These are phyloP conservation scores for Deroplatys truncata DNA, from an alignment of 2,888 invertebrate genomes.

Conservation along the genomic window DNA sequence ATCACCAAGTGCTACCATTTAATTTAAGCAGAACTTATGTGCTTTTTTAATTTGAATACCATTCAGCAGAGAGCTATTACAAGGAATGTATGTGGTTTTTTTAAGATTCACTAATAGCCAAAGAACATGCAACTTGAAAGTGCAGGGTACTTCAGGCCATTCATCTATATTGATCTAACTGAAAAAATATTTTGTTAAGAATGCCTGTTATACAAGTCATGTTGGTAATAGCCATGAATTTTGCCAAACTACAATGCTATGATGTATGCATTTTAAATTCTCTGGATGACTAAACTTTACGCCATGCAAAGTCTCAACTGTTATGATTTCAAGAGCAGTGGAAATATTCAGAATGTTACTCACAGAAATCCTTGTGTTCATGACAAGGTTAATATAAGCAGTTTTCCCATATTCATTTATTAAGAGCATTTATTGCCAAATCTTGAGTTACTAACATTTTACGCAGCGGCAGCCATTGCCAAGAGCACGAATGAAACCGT, in stretches of 20 bases:
- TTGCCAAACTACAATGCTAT: not conserved
- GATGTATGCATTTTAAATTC: not conserved
- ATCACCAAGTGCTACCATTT: not conserved
- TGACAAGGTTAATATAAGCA: not conserved
- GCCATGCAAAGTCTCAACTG: not conserved
- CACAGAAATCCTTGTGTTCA: not conserved
- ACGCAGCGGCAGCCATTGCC: slow-evolving; percentile 51
- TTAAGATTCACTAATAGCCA: not conserved
- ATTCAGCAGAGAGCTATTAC: not conserved
- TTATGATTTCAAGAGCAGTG: not conserved
- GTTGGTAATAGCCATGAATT: not conserved
- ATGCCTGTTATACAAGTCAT: not conserved
- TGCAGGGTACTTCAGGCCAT: not conserved
- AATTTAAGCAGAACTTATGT: not conserved
- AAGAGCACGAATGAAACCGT: slow-evolving; percentile 50
- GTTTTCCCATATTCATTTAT: not conserved
- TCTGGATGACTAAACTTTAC: not conserved
- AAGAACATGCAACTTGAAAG: not conserved
- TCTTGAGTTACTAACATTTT: slow-evolving; percentile 42
- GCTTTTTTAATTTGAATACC: not conserved
- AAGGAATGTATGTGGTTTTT: not conserved
- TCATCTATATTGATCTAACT: not conserved
- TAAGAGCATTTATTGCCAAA: not conserved
- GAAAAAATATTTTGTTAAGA: not conserved
- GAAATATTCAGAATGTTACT: not conserved